These are phyloP conservation scores for Mirounga angustirostris DNA, from an alignment of 2,113 vertebrate genomes.

Conservation along the genomic window DNA sequence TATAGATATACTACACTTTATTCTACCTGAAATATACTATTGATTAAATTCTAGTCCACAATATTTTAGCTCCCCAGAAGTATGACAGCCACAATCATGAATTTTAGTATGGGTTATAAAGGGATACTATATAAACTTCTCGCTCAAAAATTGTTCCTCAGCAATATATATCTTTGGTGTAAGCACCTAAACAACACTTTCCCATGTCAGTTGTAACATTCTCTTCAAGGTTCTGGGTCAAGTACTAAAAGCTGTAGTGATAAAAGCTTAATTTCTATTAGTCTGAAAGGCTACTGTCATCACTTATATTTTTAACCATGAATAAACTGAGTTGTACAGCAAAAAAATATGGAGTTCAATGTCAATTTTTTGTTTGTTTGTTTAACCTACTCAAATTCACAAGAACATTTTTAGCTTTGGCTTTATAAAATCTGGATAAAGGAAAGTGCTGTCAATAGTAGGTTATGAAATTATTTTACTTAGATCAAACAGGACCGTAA, in stretches of 20 bases:
- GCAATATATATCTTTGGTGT: background rate
- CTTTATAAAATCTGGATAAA: conserved; percentile 26
- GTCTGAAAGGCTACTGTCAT: background rate
- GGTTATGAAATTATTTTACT: conserved; percentile 14
- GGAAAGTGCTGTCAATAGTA: background rate
- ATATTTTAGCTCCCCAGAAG: background rate
- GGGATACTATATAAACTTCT: conserved; percentile 27
- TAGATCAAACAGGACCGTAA: background rate
- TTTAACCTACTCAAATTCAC: background rate
- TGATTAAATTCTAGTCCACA: conserved; percentile 34
- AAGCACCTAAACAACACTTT: conserved; percentile 22
- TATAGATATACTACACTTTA: background rate
- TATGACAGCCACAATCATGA: conserved; percentile 17
- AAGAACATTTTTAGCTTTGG: background rate
- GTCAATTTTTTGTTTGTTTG: conserved; percentile 43
- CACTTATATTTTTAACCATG: conserved; percentile 5
- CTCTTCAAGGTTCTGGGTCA: conserved; percentile 18
- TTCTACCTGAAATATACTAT: conserved; percentile 30
- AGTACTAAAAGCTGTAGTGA: conserved; percentile 9
- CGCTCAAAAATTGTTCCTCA: conserved; percentile 59
- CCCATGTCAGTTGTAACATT: conserved; percentile 21
- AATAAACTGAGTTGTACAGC: background rate
- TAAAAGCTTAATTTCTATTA: conserved; percentile 45
- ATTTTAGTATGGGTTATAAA: conserved; percentile 59
- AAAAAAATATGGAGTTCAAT: background rate